Evolutionary conservation across 1,140 invertebrate species (phyloP).

Genomic region (Heliothis subflexa): DNA sequence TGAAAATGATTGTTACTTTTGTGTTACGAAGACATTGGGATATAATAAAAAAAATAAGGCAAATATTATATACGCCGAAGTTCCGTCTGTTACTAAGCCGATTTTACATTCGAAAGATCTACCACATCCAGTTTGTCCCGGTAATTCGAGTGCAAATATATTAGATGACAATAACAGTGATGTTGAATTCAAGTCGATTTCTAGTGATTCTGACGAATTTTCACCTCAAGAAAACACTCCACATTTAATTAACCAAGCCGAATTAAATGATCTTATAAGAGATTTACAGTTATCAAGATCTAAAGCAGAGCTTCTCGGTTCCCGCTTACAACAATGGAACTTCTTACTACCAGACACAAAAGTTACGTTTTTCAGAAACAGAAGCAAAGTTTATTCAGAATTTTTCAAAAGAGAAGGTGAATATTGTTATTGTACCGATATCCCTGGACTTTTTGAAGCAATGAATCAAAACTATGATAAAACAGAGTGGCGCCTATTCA

Average conservation of each 20-base stretch:
- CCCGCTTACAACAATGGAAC: constrained; percentile 27
- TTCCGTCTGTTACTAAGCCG: constrained; percentile 34
- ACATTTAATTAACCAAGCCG: constrained; percentile 25
- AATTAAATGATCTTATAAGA: constrained; percentile 34
- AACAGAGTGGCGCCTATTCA: constrained; percentile 14
- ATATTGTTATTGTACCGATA: constrained; percentile 28
- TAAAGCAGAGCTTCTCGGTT: constrained; percentile 22
- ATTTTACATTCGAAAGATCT: constrained; percentile 37
- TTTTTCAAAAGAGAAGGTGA: constrained; percentile 11
- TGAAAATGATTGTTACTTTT: constrained; percentile 34
- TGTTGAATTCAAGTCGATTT: constrained; percentile 41
- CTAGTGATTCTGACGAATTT: constrained; percentile 38
- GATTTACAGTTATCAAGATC: constrained; percentile 28
- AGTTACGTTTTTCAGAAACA: constrained; percentile 20
- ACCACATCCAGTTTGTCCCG: constrained; percentile 37
- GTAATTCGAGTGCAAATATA: constrained; percentile 43
- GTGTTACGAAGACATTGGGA: constrained; percentile 38
- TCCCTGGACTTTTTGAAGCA: constrained; percentile 7
- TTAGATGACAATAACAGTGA: constrained; percentile 39
- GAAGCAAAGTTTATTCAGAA: constrained; percentile 14
- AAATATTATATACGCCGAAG: constrained; percentile 37
- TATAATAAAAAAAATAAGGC: constrained; percentile 42
- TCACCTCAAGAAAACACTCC: constrained; percentile 39
- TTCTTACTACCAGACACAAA: constrained; percentile 14
- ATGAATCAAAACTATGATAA: constrained; percentile 13